Percentiles rank a stretch among this genome's conserved stretches.
Conservation (phyloP, 1,140 invertebrate genomes). For the Drosophila teissieri region DNA sequence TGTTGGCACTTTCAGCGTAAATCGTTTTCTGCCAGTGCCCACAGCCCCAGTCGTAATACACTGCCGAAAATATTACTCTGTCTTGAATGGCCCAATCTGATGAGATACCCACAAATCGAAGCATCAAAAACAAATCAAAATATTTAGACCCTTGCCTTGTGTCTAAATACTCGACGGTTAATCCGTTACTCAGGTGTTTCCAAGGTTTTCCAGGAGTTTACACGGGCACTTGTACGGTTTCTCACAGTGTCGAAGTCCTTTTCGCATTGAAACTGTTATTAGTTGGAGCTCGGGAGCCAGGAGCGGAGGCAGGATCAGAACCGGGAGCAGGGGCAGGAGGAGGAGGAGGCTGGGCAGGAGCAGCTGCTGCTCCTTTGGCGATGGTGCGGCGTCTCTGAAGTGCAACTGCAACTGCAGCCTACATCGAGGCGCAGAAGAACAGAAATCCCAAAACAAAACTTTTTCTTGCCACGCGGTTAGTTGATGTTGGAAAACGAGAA, state of each 20-base stretch:
- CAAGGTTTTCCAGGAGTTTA: no score
- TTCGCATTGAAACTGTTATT: constrained; percentile 75
- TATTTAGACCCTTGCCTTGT: no score
- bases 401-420: constrained; percentile 66
- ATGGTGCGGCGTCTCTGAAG: constrained; percentile 77
- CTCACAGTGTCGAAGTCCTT: constrained; percentile 14
- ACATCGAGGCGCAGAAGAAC: constrained; percentile 14
- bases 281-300: constrained; percentile 33
- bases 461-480: constrained; percentile 75
- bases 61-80: not conserved
- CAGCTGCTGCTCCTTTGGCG: constrained; percentile 52
- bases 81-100: not conserved
- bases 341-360: constrained; percentile 18
- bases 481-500: constrained; percentile 8
- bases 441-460: constrained; percentile 75
- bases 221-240: not conserved
- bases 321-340: not conserved
- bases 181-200: not conserved
- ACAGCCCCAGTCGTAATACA: constrained; percentile 14
- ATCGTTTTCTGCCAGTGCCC: constrained; percentile 61
- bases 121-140: no score
- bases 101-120: no score
- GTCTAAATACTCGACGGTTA: no score
- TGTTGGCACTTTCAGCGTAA: constrained; percentile 71
- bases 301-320: not conserved